These are phyloP conservation scores for Centropus unirufus DNA, from an alignment of 2,113 vertebrate species.

Conservation along the genomic window DNA sequence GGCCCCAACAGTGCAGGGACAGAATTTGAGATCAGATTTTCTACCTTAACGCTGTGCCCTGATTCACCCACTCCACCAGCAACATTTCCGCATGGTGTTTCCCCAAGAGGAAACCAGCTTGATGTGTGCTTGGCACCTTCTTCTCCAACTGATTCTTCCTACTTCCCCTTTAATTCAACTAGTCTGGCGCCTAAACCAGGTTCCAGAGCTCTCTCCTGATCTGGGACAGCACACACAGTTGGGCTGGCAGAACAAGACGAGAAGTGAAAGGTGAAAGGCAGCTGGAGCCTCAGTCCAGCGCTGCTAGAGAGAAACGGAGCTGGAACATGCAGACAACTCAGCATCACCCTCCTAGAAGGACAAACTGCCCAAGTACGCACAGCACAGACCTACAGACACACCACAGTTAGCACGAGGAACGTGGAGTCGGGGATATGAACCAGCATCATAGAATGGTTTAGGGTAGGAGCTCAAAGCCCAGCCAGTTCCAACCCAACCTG, in stretches of 20 bases:
- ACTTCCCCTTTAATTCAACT: background rate
- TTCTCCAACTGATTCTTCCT: background rate
- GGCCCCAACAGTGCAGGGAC: no score
- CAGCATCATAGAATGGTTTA: no score
- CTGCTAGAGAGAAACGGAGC: background rate
- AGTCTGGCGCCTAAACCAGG: background rate
- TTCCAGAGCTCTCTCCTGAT: background rate
- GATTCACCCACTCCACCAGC: background rate
- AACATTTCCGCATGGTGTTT: accelerated
- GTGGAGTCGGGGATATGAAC: no score
- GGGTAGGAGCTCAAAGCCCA: no score
- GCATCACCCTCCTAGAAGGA: background rate
- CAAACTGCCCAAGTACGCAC: background rate
- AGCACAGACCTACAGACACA: background rate
- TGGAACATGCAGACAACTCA: background rate
- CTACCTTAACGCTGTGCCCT: background rate
- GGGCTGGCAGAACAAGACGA: background rate
- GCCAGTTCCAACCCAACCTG: no score
- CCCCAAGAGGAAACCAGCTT: background rate
- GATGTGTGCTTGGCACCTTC: background rate
- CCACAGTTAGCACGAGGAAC: background rate
- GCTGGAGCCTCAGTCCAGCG: background rate
- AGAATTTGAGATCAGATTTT: background rate
- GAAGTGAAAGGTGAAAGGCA: accelerated
- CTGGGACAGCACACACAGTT: accelerated